phyloP scores from a whole-genome alignment of 2,888 invertebrate species.

The Dromius quadrimaculatus region DNA sequence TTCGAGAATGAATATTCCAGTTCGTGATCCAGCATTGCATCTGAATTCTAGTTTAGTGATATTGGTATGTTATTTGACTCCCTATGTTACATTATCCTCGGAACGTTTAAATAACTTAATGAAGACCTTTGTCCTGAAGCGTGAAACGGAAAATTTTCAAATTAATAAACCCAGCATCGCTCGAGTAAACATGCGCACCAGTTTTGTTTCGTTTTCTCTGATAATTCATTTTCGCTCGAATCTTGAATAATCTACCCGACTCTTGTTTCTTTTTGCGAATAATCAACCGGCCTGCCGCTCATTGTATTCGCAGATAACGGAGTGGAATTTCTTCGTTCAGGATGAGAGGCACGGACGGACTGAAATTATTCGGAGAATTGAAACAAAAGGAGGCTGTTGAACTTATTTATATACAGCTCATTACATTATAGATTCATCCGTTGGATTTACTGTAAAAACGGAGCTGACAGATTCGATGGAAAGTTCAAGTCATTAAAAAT shows the following conservation, averaged over 20 bases:
- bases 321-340: constrained; percentile 22
- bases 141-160: constrained; percentile 37
- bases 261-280: constrained; percentile 41
- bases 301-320: not conserved
- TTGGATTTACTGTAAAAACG: no score
- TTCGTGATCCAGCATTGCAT: no score
- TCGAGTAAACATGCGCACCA: constrained; percentile 25
- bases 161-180: constrained; percentile 16
- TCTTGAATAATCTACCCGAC: constrained; percentile 32
- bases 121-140: constrained; percentile 35
- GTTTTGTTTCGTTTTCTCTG: constrained; percentile 37
- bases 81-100: not conserved
- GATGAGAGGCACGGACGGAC: constrained; percentile 11
- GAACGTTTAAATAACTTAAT: constrained; percentile 41
- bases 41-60: no score
- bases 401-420: constrained; percentile 30
- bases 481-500: constrained; percentile 31
- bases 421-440: no score
- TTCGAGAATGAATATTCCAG: no score
- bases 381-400: constrained; percentile 27
- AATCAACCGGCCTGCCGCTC: constrained; percentile 28
- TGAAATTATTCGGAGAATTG: constrained; percentile 25
- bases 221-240: constrained; percentile 38
- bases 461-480: no score
- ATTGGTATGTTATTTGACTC: not conserved